phyloP scores from a whole-genome alignment of 1,140 invertebrate genomes.

The Drosophila nigromelanica region DNA sequence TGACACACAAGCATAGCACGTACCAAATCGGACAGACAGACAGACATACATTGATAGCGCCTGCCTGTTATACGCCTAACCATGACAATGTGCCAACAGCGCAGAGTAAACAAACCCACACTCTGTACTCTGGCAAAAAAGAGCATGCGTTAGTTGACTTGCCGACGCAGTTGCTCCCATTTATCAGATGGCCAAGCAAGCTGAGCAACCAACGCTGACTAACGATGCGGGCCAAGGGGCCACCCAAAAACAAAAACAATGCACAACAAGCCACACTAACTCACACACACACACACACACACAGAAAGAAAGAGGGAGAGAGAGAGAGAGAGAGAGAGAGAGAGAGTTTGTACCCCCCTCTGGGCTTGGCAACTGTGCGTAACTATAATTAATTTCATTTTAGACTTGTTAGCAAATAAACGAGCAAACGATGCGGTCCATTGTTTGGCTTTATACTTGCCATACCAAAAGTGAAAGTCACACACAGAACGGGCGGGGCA shows the following conservation, averaged over 20 bases:
- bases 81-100: constrained; percentile 1
- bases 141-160: constrained; percentile 34
- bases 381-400: constrained; percentile 83
- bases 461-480: constrained; percentile 22
- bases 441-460: constrained; percentile 45
- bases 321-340: too few relatives aligned
- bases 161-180: constrained; percentile 21
- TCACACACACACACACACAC: too few relatives aligned
- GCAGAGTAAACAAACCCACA: neutral
- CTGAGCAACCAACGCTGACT: neutral
- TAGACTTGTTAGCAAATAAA: constrained; percentile 82
- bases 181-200: constrained; percentile 19
- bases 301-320: too few relatives aligned
- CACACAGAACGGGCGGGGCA: neutral
- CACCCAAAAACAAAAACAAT: constrained; percentile 10
- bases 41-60: neutral
- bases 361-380: constrained; percentile 64
- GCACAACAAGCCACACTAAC: neutral
- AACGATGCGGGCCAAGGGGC: neutral
- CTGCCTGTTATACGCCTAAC: neutral
- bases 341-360: neutral
- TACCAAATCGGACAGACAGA: too few relatives aligned
- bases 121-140: neutral
- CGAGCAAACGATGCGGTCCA: constrained; percentile 77
- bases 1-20: too few relatives aligned